Evolutionary conservation across 2,888 invertebrate species (phyloP).

Genomic region (Blastobasis lacticolella): DNA sequence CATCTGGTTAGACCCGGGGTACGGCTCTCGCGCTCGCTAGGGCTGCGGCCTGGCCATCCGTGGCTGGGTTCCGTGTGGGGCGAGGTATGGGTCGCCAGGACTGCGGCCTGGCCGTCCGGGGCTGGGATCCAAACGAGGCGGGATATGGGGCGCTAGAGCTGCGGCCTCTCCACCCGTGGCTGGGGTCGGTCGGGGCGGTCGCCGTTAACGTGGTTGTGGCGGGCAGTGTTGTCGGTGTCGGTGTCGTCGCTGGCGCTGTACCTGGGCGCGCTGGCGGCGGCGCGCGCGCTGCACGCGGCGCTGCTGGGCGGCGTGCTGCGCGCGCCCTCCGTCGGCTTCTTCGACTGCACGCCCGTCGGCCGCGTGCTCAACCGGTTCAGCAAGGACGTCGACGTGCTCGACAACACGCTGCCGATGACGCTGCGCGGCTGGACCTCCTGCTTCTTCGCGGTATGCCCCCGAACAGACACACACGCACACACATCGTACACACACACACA

Average conservation of each 20-base stretch:
- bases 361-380: slow-evolving; percentile 85
- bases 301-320: slow-evolving; percentile 79
- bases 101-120: too few species aligned
- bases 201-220: slow-evolving; percentile 5
- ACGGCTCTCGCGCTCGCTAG: too few species aligned
- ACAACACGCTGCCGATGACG: slow-evolving; percentile 81
- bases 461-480: too few species aligned
- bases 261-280: slow-evolving; percentile 78
- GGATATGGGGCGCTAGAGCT: too few species aligned
- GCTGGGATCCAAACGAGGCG: too few species aligned
- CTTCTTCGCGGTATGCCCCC: slow-evolving; percentile 74
- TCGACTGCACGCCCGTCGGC: slow-evolving; percentile 87
- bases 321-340: slow-evolving; percentile 81
- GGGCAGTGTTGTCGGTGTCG: slow-evolving; percentile 78
- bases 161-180: too few species aligned
- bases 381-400: slow-evolving; percentile 82
- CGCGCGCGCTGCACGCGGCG: slow-evolving; percentile 76
- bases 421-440: slow-evolving; percentile 81
- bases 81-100: too few species aligned
- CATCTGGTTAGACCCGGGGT: too few species aligned
- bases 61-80: too few species aligned
- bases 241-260: slow-evolving; percentile 79
- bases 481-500: too few species aligned
- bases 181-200: not conserved
- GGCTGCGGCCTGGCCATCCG: too few species aligned